These are phyloP conservation scores for Corythaeola cristata DNA, from an alignment of 2,113 vertebrate genomes.

Conservation along the genomic window DNA sequence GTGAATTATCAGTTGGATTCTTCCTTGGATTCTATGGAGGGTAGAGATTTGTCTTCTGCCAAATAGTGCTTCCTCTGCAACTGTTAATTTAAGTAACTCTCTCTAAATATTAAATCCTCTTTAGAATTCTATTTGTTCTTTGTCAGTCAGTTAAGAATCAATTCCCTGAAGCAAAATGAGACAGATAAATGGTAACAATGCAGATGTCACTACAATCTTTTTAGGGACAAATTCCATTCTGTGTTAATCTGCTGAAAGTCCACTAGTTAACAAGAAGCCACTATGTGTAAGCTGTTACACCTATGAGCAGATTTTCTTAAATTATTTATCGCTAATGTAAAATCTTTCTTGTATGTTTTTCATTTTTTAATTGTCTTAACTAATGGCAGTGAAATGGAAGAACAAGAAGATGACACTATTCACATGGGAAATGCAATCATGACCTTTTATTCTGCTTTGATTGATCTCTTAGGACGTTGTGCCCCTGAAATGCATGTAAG, in stretches of 20 bases:
- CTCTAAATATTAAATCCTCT: background rate
- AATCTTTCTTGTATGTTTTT: background rate
- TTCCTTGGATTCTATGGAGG: background rate
- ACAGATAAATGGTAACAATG: background rate
- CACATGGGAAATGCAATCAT: conserved; percentile 97
- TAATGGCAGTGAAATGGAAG: conserved; percentile 76
- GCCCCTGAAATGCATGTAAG: conserved; percentile 98
- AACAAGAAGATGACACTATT: conserved; percentile 93
- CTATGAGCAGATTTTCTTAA: background rate
- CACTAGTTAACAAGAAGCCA: background rate
- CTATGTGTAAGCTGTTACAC: background rate
- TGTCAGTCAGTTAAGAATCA: background rate
- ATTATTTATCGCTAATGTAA: background rate
- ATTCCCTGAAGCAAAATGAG: background rate
- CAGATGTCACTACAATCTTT: background rate
- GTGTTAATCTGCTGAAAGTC: background rate
- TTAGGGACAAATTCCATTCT: background rate
- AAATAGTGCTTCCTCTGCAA: background rate
- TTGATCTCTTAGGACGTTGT: conserved; percentile 93
- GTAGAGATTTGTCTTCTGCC: background rate
- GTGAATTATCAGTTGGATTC: background rate
- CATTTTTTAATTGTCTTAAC: background rate
- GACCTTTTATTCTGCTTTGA: conserved; percentile 95
- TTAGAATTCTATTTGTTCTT: background rate
- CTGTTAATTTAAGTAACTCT: background rate